Evolutionary conservation across 2,113 vertebrate species (phyloP), one percentile per base, ranked within the genome.

Genomic region (Dipodomys stephensi): DNA sequence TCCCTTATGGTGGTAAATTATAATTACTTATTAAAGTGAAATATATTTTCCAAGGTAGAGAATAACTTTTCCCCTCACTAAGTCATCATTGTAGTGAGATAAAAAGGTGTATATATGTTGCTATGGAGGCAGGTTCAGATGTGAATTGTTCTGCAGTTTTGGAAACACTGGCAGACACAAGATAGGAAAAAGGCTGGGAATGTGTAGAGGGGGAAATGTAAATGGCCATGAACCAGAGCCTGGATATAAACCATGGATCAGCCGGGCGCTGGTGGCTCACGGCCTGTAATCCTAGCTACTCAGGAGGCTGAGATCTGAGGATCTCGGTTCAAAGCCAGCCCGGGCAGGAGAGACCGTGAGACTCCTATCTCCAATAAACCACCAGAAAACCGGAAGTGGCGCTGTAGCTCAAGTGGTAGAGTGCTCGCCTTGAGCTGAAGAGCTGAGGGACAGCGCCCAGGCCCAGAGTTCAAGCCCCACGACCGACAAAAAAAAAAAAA

Each of bases 61-160:
- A 87, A 60, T 71, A 90, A 73, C 22, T 79, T 88, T 20, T 60
- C 44, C 77, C 8, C 90, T 87, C 25, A 46, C 25, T 69, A 92
- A 64, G 73, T 68, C 5, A 11, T 78, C 13, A 23, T 44, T 83
- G 25, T 39, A 28, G 4, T 28, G 30, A n/a, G 65, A 39, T 7
- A 62, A 44, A 53, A 57, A 71, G 35, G 35, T 65, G 53, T 57
- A 57, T 46, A 16, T 64, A 7, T 83, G 62, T 62, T 78, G 22
- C 64, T 30, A 71, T 2, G 8, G 78, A 68, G 39, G 25, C 27
- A 73, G 39, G 30, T 49, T 92, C 27, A 10, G 30, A 10, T 67
- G 35, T 65, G 68, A 87, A 35, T 25, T 16, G 12, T 53, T 46
- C 7, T 73, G 53, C 82, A 23, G 39, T 20, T 60, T 79, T 8